Conservation (phyloP, 2,797 vertebrate genomes). For the Pteropus rufus region DNA sequence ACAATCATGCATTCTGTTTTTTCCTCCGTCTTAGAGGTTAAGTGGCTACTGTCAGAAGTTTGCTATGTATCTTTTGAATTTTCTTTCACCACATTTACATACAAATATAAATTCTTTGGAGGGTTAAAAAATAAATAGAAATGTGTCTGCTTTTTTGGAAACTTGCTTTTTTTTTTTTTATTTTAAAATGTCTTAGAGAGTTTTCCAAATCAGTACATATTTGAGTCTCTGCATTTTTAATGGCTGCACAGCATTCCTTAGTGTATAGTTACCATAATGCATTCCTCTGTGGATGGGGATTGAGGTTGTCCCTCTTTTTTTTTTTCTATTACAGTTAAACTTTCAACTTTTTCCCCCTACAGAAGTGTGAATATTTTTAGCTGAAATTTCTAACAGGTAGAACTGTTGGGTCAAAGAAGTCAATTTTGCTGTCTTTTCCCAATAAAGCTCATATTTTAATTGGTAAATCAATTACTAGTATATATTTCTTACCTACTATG, state of each 20-base stretch:
- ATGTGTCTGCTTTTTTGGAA: not conserved
- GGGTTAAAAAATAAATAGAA: not conserved
- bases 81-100: not conserved
- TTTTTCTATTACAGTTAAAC: not conserved
- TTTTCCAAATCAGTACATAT: not conserved
- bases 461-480: not conserved
- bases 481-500: not conserved
- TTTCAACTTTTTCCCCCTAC: not conserved
- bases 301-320: not conserved
- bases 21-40: not conserved
- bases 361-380: not conserved
- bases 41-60: not conserved
- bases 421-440: not conserved
- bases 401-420: not conserved
- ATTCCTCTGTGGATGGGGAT: not conserved
- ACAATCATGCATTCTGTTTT: not conserved
- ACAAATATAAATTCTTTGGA: not conserved
- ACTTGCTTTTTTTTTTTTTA: not conserved
- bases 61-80: not conserved
- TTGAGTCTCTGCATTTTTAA: not conserved
- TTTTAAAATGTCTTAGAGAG: not conserved
- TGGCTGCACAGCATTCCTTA: not conserved
- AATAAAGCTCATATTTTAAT: not conserved
- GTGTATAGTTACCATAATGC: not conserved
- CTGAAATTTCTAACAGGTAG: not conserved